A percentile compares a stretch with the other conserved stretches of the same genome.
phyloP scores from a whole-genome alignment of 1,140 invertebrate genomes.

The Babylonia areolata region DNA sequence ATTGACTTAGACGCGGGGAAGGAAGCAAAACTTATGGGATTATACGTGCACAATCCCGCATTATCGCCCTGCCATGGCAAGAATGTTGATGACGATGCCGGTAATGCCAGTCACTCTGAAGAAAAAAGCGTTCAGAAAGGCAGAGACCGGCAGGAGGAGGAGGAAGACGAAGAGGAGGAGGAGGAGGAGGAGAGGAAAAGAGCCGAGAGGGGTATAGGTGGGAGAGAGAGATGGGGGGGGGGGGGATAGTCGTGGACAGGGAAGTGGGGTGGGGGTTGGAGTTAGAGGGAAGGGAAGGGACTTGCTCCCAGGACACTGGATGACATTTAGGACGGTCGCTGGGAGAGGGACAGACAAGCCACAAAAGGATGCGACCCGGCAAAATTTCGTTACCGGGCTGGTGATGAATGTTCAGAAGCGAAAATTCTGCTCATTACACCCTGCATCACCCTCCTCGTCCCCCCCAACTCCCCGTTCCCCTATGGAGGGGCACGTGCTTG shows the following conservation, averaged over 20 bases:
- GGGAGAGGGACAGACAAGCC: neutral
- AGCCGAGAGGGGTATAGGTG: neutral
- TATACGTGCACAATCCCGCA: constrained; percentile 11
- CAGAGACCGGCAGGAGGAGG: no score
- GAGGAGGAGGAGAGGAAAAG: no score
- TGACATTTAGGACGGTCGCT: neutral
- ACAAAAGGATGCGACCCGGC: constrained; percentile 30
- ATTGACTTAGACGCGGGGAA: neutral
- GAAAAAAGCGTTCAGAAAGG: no score
- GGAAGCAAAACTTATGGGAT: constrained; percentile 15
- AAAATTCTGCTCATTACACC: constrained; percentile 36
- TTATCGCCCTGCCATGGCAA: neutral
- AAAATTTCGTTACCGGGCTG: constrained; percentile 29
- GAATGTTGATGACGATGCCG: constrained; percentile 15
- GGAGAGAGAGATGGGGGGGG: neutral
- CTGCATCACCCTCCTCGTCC: constrained; percentile 18
- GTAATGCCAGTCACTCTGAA: no score
- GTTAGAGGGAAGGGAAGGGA: no score
- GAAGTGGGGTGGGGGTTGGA: no score
- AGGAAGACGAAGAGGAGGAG: no score
- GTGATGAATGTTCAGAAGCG: constrained; percentile 36
- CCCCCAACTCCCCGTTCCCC: neutral
- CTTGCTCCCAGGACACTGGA: no score
- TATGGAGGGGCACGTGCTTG: no score
- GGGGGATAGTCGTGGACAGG: neutral